phyloP scores from a whole-genome alignment of 1,140 invertebrate species.

The Drosophila paulistorum region DNA sequence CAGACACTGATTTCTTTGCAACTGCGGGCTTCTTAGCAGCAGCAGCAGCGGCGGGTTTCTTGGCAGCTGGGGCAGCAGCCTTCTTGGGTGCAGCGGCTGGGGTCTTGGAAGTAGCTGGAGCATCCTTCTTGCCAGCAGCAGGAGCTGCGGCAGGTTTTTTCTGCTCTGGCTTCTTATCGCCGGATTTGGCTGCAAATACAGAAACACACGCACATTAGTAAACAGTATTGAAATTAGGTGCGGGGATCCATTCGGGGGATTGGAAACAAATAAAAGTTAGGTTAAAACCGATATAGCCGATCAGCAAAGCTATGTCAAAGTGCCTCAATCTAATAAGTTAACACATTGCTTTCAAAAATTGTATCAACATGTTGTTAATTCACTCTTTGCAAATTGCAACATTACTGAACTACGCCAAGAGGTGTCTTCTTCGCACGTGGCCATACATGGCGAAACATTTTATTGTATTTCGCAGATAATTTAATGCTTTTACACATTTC shows the following conservation, averaged over 20 bases:
- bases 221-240: conserved; percentile 40
- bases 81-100: conserved; percentile 84
- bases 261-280: conserved; percentile 43
- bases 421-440: conserved; percentile 66
- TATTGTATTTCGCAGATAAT: conserved; percentile 43
- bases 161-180: conserved; percentile 82
- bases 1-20: conserved; percentile 76
- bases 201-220: conserved; percentile 41
- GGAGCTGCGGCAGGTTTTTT: conserved; percentile 80
- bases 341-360: not conserved
- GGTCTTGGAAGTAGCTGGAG: conserved; percentile 81
- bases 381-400: not conserved
- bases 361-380: not conserved
- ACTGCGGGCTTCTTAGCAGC: conserved; percentile 76
- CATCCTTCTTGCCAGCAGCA: conserved; percentile 82
- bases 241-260: not conserved
- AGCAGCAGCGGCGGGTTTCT: conserved; percentile 78
- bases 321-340: not conserved
- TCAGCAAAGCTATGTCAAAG: conserved; percentile 39
- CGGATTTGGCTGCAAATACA: conserved; percentile 72
- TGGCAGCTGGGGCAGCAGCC: conserved; percentile 83
- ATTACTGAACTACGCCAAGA: conserved; percentile 6
- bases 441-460: conserved; percentile 37
- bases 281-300: conserved; percentile 51
- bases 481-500: conserved; percentile 23